Conservation (phyloP, 2,888 invertebrate species). For the Plagodis dolabraria region DNA sequence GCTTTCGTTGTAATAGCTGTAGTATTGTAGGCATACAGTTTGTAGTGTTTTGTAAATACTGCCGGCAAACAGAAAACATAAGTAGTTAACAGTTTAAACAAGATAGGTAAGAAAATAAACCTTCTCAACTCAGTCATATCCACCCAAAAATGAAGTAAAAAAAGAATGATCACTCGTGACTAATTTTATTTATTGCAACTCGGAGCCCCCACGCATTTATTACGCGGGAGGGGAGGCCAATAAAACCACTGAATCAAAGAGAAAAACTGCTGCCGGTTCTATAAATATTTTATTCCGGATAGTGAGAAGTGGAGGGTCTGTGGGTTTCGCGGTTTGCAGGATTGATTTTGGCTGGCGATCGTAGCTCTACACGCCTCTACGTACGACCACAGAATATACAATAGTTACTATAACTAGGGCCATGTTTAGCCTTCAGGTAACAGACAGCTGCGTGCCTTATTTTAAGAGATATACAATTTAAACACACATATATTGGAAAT, state of each 20-base stretch:
- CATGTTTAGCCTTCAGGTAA: too few relatives aligned
- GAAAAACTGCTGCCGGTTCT: slow-evolving; percentile 81
- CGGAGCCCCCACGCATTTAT: slow-evolving; percentile 71
- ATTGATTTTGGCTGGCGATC: slow-evolving; percentile 5
- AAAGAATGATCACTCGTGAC: slow-evolving; percentile 72
- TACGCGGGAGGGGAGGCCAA: slow-evolving; percentile 77
- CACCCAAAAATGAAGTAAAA: slow-evolving; percentile 51
- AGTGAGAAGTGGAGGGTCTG: slow-evolving; percentile 74
- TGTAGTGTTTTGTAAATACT: too few relatives aligned
- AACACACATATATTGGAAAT: too few relatives aligned
- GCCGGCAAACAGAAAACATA: too few relatives aligned
- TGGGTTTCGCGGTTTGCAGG: slow-evolving; percentile 34
- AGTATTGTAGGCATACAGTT: too few relatives aligned
- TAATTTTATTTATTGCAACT: slow-evolving; percentile 80
- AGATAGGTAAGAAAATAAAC: too few relatives aligned
- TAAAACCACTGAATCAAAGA: slow-evolving; percentile 85
- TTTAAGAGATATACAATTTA: too few relatives aligned
- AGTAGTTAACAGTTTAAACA: too few relatives aligned
- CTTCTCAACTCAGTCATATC: slow-evolving; percentile 5
- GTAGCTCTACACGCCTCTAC: not conserved
- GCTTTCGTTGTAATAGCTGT: too few relatives aligned
- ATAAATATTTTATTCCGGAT: slow-evolving; percentile 85
- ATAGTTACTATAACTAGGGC: too few relatives aligned
- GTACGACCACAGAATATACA: not conserved
- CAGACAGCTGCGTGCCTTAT: too few relatives aligned